These are phyloP conservation scores for Hipparchia semele DNA, from an alignment of 2,888 invertebrate genomes.

Conservation along the genomic window DNA sequence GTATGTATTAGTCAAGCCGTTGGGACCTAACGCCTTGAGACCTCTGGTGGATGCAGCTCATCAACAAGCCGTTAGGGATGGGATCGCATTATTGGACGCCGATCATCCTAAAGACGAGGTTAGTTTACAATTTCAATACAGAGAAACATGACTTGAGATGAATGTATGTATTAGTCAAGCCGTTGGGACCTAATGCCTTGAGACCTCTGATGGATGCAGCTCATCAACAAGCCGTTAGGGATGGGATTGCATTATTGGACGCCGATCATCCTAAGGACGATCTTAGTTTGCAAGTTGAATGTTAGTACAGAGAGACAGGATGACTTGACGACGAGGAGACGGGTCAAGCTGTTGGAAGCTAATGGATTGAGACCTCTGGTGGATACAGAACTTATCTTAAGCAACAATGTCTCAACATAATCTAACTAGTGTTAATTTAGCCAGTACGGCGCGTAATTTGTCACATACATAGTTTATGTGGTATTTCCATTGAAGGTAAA, in stretches of 20 bases:
- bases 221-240: slow-evolving; percentile 68
- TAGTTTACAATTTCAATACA: not conserved
- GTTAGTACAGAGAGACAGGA: slow-evolving; percentile 73
- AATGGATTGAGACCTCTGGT: too few relatives aligned
- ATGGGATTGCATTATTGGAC: slow-evolving; percentile 61
- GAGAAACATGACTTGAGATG: not conserved
- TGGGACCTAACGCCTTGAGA: slow-evolving; percentile 83
- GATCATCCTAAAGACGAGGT: slow-evolving; percentile 56
- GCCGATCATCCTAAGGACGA: slow-evolving; percentile 58
- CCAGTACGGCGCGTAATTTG: too few relatives aligned
- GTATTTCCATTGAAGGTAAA: too few relatives aligned
- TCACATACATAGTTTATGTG: too few relatives aligned
- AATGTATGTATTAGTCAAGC: slow-evolving; percentile 76
- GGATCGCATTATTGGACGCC: slow-evolving; percentile 55
- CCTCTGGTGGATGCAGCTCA: slow-evolving; percentile 82
- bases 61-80: slow-evolving; percentile 71
- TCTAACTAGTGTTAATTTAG: too few relatives aligned
- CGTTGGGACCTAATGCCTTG: slow-evolving; percentile 81
- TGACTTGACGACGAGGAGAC: too few relatives aligned
- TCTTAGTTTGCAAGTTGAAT: not conserved
- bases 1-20: slow-evolving; percentile 76
- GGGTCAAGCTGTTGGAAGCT: too few relatives aligned
- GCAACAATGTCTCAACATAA: too few relatives aligned
- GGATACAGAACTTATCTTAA: too few relatives aligned
- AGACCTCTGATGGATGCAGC: slow-evolving; percentile 83